Evolutionary conservation across 2,797 vertebrate genomes (phyloP).

Genomic region (Lutjanus argentimaculatus): DNA sequence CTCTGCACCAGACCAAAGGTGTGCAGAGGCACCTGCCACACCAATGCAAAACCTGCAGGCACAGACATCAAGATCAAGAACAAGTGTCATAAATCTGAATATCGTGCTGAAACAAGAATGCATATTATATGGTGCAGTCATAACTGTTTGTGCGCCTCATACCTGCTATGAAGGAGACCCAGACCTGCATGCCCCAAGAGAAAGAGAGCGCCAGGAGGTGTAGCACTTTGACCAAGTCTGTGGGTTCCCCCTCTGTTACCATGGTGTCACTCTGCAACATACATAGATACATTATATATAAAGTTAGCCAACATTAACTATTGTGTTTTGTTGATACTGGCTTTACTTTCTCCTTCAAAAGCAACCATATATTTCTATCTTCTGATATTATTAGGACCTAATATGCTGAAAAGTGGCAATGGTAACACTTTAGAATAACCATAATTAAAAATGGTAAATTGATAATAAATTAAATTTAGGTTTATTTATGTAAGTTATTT

Average conservation of each 20-base stretch:
- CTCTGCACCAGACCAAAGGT: conserved; percentile 93
- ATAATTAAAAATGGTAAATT: no score
- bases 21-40: conserved; percentile 85
- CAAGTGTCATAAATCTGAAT: background rate
- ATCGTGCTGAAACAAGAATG: background rate
- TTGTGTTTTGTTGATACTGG: background rate
- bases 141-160: background rate
- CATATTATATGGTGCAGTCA: background rate
- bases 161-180: conserved; percentile 94
- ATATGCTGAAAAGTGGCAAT: background rate
- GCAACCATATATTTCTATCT: background rate
- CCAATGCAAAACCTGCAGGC: conserved; percentile 87
- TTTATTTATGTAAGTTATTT: no score
- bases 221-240: conserved; percentile 85
- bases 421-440: no score
- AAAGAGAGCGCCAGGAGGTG: conserved; percentile 90
- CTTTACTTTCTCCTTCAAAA: background rate
- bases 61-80: background rate
- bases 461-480: no score
- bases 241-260: conserved; percentile 85
- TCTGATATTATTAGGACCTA: background rate
- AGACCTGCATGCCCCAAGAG: conserved; percentile 92
- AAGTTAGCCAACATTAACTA: background rate
- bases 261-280: conserved; percentile 69
- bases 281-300: background rate